Base-by-base conservation (phyloP, 2,797 vertebrate genomes). In the Paramormyrops hopkinsi region DNA sequence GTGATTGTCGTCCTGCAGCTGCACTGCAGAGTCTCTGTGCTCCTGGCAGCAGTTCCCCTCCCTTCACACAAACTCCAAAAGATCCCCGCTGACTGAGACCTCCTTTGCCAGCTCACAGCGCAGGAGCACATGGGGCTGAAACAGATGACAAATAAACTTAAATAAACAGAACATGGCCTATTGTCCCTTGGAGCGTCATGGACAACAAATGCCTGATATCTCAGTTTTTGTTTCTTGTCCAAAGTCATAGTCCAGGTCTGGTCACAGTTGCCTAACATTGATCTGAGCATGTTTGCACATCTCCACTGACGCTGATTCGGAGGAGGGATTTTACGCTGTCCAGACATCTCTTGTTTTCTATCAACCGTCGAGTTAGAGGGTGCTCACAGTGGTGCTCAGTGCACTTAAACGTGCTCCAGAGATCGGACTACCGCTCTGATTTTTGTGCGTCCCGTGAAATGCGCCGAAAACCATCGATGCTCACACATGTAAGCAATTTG, bases 401-500 rank as follows among this genome's bases (percentile, higher is more conserved):
- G 14, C 41, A 17, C 33, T 29, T 17, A n/a, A 86, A 86, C 19
- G n/a, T 1, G 25, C 14, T 37, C 5, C 29, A 19, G 25, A 69
- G 3, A 2, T 14, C 14, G 37, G 41, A 19, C 25, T 62, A n/a
- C 2, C 46, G 3, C 8, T 83, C 79, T 9, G 11, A 62, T 50
- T 54, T 17, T 19, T 8, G 50, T 56, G 25, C 51, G 12, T 53
- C 11, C 19, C 2, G 41, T 59, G 17, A 59, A 44, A 9, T 59
- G 54, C 2, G 22, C 22, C 4, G 22, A 84, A 82, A 82, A 19
- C 33, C 41, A 14, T 41, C 7, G 9, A 44, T 2, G 19, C 37
- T 51, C 82, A 89, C 54, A 56, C 22, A 29, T 89, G 88, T 84
- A 9, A 11, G 41, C 51, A 29, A 56, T 82, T 84, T 84, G 53